These are phyloP conservation scores for Pararge aegeria DNA, from an alignment of 1,140 invertebrate genomes.

Conservation along the genomic window DNA sequence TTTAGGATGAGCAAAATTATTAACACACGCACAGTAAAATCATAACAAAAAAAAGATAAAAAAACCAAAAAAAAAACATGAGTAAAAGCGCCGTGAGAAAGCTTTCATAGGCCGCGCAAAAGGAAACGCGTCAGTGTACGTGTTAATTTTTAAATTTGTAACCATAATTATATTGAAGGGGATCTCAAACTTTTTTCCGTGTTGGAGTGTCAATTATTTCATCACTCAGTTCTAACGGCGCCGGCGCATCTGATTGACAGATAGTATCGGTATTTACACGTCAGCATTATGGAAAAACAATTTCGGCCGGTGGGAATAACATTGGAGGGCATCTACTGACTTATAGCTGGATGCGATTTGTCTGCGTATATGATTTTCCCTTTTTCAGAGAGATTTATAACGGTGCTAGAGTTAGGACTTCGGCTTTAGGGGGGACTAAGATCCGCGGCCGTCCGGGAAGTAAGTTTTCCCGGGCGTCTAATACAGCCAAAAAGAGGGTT, in stretches of 20 bases:
- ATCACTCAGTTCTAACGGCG: conserved; percentile 52
- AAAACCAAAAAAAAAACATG: no score
- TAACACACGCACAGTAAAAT: no score
- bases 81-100: conserved; percentile 32
- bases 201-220: conserved; percentile 65
- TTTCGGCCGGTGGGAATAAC: neutral
- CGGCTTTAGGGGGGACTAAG: no score
- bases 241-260: conserved; percentile 31
- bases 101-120: conserved; percentile 26
- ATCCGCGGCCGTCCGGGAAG: no score
- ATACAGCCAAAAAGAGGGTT: no score
- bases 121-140: conserved; percentile 34
- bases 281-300: conserved; percentile 49
- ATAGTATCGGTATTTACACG: conserved; percentile 52
- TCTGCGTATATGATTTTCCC: no score
- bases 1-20: no score
- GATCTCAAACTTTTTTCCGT: conserved; percentile 42
- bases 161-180: conserved; percentile 47
- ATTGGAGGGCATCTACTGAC: neutral
- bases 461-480: no score
- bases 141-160: conserved; percentile 47
- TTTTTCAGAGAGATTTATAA: no score
- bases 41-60: no score
- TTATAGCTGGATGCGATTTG: no score
- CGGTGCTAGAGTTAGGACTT: no score